Conservation (phyloP, 2,797 vertebrate genomes). For the Protosalanx chinensis region DNA sequence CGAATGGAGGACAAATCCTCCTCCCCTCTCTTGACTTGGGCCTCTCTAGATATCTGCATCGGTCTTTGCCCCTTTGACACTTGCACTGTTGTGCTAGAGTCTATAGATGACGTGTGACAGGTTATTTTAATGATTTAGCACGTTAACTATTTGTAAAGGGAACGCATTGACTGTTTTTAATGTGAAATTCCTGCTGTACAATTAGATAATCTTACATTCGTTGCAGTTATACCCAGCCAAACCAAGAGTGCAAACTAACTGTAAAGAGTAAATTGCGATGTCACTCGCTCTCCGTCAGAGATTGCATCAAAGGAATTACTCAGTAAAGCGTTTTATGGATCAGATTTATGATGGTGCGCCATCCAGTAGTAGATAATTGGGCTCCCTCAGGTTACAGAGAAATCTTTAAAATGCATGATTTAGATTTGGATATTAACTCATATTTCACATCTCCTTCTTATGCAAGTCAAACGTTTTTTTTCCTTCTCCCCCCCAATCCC, state of each 20-base stretch:
- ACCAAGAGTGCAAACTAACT: background rate
- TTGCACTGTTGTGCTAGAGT: background rate
- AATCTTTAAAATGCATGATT: too few species aligned
- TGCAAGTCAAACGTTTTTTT: slow-evolving; percentile 41
- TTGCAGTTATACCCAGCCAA: background rate
- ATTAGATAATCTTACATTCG: background rate
- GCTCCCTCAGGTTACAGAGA: too few species aligned
- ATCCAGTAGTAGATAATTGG: too few species aligned
- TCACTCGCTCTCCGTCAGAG: too few species aligned
- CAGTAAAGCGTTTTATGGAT: too few species aligned
- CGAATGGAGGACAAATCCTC: background rate
- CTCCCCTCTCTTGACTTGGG: slow-evolving; percentile 22
- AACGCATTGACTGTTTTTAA: background rate
- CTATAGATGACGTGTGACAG: too few species aligned
- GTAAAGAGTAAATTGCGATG: background rate
- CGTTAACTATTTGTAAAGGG: background rate
- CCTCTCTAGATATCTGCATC: slow-evolving; percentile 22
- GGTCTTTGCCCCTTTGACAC: slow-evolving; percentile 43
- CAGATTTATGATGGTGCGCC: too few species aligned
- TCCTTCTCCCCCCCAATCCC: slow-evolving; percentile 9
- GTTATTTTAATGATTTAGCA: background rate
- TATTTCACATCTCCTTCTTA: background rate
- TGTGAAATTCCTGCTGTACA: background rate
- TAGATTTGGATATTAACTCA: too few species aligned
- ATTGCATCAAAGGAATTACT: too few species aligned